Evolutionary conservation across 2,888 invertebrate genomes (phyloP), one percentile per base, ranked within the genome.

Genomic region (Eupithecia exiguata): DNA sequence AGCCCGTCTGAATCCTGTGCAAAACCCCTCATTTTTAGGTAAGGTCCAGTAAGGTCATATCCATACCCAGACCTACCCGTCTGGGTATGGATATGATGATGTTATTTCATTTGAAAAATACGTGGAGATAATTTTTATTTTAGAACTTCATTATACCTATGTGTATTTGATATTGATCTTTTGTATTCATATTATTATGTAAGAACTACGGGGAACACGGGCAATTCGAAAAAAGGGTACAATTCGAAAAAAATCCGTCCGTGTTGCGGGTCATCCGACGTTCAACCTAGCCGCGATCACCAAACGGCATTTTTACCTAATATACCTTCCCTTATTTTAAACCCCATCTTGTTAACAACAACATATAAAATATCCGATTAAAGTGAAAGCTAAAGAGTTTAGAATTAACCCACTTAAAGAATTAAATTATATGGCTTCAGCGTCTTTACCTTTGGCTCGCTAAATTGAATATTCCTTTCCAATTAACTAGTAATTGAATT

Each of bases 321-420:
- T 49, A 49, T 53, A 53, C 58, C 21, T 58, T 25, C 5, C 58
- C 25, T 25, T 53, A 53, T 58, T 25, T 21, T 12, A 21, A 21
- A 53, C 53, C 53, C 21, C 21, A 38, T 67, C 58, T 35, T 61
- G 73, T 78, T 78, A 78, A 61, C 84, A 76, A 76, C 30, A 66
- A 77, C 76, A 70, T 61, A 75, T 75, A 76, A 82, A 80, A 80
- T 79, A 86, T 85, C 84, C 84, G 85, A 88, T 88, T 87, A 88
- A 81, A 65, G 9, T n/a, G 9, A 18, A 35, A 63, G 63, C 35
- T 62, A 36, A 62, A 35, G 63, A 79, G 84, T 84, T 87, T 81
- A 84, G 80, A 84, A 84, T 89, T 89, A 91, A 88, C 91, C 90
- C 84, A 89, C 85, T 87, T 90, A 84, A 73, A 81, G 77, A 80